phyloP scores from a whole-genome alignment of 2,888 invertebrate genomes.

The Lutraria lutraria region DNA sequence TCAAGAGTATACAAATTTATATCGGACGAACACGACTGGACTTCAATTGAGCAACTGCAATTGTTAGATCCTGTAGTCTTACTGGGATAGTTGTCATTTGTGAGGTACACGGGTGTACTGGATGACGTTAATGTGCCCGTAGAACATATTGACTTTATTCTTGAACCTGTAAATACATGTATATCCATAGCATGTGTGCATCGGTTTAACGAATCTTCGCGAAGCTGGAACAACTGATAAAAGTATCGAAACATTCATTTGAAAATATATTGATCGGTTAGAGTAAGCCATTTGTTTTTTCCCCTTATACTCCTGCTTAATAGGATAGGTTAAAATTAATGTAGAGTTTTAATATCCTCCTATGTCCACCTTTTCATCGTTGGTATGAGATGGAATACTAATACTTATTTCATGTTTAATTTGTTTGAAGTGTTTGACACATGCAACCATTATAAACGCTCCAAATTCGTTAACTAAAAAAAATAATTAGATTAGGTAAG shows the following conservation, averaged over 20 bases:
- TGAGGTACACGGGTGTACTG: constrained; percentile 2
- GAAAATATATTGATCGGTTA: neutral
- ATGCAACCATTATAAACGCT: too few relatives aligned
- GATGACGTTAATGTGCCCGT: neutral
- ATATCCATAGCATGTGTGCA: neutral
- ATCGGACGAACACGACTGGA: neutral
- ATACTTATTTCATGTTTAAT: too few relatives aligned
- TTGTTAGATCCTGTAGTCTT: neutral
- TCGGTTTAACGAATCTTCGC: neutral
- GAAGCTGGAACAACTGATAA: neutral
- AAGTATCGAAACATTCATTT: neutral
- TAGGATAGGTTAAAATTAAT: neutral
- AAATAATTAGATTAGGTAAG: too few relatives aligned
- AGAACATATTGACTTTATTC: neutral
- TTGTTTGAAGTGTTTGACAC: too few relatives aligned
- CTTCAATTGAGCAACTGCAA: constrained; percentile 15
- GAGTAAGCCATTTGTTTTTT: neutral
- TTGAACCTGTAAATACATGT: neutral
- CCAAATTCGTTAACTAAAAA: too few relatives aligned
- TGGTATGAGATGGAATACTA: too few relatives aligned
- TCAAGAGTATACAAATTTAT: neutral
- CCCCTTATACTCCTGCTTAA: neutral
- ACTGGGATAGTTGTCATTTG: constrained; percentile 4
- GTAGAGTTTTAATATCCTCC: neutral
- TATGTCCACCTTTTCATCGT: too few relatives aligned